Percentiles rank a stretch among this genome's conserved stretches.
These are phyloP conservation scores for Anableps anableps DNA, from an alignment of 2,797 vertebrate genomes.

Conservation along the genomic window DNA sequence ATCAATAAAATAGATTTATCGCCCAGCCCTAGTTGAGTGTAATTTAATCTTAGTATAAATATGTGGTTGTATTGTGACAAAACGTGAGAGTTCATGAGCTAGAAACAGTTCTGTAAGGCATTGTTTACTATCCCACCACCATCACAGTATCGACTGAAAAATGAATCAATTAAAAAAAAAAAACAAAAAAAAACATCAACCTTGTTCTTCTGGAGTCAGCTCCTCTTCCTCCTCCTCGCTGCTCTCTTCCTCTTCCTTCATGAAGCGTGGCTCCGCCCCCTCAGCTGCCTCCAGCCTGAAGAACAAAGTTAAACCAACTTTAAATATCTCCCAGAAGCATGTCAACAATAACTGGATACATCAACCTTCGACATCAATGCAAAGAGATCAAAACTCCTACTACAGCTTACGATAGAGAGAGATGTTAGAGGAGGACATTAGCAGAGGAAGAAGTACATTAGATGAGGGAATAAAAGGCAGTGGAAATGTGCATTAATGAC, in stretches of 20 bases:
- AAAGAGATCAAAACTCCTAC: conserved; percentile 5
- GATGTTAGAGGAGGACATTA: conserved; percentile 26
- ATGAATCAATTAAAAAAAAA: background rate
- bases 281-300: conserved; percentile 89
- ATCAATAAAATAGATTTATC: too few relatives aligned
- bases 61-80: background rate
- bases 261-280: conserved; percentile 84
- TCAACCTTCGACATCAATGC: background rate
- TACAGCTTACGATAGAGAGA: background rate
- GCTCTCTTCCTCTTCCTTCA: conserved; percentile 82
- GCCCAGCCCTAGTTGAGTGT: too few relatives aligned
- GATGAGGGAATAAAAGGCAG: conserved; percentile 29
- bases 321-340: background rate
- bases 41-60: background rate
- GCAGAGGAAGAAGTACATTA: conserved; percentile 27
- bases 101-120: background rate
- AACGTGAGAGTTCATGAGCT: background rate
- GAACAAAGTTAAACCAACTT: conserved; percentile 1
- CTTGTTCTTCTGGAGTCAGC: conserved; percentile 91
- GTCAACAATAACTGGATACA: background rate
- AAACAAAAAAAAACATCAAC: conserved; percentile 61
- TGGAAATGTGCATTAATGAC: conserved; percentile 23
- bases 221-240: conserved; percentile 93
- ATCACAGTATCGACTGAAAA: background rate
- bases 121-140: background rate